Base-by-base conservation (phyloP, 2,888 invertebrate genomes). In the Machimus rusticus region DNA sequence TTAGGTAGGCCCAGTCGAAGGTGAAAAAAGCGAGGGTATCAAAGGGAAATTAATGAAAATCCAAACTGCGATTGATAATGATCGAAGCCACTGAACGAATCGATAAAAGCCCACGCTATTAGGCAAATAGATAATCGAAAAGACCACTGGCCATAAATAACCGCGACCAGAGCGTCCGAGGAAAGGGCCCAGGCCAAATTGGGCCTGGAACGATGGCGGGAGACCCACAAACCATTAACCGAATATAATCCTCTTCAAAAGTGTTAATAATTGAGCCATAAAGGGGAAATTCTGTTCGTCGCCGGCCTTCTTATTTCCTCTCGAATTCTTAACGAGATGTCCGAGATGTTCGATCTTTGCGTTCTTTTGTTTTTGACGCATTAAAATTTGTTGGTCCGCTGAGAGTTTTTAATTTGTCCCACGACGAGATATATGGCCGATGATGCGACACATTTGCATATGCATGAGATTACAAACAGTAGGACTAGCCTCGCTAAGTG, bases 71-170 rank as follows among this genome's bases (percentile, higher is more conserved):
- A 84, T 66, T 87, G 88, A 88, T 88, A 88, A 88, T 87, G 87
- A 88, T 88, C 88, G 86, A 88, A 88, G 88, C 88, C 88, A 88
- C 88, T 88, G 88, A 87, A 88, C 88, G 88, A 87, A 88, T 84
- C 87, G 87, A 88, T 88, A 87, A 87, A 87, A 87, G 86, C 86
- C 87, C 84, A 88, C 88, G 86, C 87, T 84, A 88, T 88, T 87
- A 76, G 86, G 86, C 76, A 84, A 84, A 84, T 84, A 84, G 84
- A 84, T 84, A 84, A 84, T 84, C 84, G 79, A 16, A 28, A 23
- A 39, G 84, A 84, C 74, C 84, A 84, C 84, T 84, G 84, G 16
- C 74, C 84, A 74, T 84, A 84, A 84, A 84, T 84, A 37, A 66
- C 51, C 14, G 37, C 19, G 74, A 31, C 14, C 28, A 16, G 79